Percentiles rank a stretch among this genome's conserved stretches.
These are phyloP conservation scores for Drosophila novamexicana DNA, from an alignment of 1,140 invertebrate species.

Conservation along the genomic window DNA sequence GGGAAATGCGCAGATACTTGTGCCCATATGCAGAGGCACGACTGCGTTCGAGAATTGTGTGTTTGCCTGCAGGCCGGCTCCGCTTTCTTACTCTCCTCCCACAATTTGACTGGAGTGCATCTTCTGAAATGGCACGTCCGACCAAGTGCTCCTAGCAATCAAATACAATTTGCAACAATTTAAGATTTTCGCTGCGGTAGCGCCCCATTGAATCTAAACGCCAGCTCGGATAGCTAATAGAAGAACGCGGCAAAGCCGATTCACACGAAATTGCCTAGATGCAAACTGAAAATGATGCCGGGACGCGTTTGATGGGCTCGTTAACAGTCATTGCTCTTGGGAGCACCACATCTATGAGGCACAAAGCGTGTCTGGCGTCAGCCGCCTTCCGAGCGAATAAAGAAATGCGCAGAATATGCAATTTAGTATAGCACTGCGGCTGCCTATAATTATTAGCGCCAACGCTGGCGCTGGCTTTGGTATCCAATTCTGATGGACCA, in stretches of 20 bases:
- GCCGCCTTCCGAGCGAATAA: neutral
- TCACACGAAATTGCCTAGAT: constrained; percentile 52
- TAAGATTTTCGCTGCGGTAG: constrained; percentile 61
- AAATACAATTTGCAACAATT: constrained; percentile 81
- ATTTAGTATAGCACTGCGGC: neutral
- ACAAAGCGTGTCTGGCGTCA: constrained; percentile 31
- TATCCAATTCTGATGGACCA: neutral
- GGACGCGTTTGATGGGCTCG: constrained; percentile 53
- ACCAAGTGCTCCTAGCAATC: constrained; percentile 40
- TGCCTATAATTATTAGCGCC: constrained; percentile 10
- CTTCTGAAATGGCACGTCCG: constrained; percentile 72
- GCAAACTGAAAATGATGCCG: constrained; percentile 49
- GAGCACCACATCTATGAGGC: constrained; percentile 19
- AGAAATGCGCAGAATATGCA: constrained; percentile 11
- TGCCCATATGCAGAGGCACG: constrained; percentile 73
- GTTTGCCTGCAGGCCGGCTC: constrained; percentile 31
- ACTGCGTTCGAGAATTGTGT: constrained; percentile 48
- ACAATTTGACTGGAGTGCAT: constrained; percentile 24
- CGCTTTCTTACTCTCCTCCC: constrained; percentile 8
- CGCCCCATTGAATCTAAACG: constrained; percentile 50
- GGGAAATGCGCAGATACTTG: constrained; percentile 55
- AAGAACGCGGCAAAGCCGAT: constrained; percentile 32
- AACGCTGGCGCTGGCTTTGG: constrained; percentile 39
- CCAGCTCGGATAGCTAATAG: constrained; percentile 64
- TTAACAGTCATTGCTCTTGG: constrained; percentile 35